A percentile compares a stretch with the other conserved stretches of the same genome.
Conservation (phyloP, 2,113 vertebrate species). For the Oreochromis tanganicae region DNA sequence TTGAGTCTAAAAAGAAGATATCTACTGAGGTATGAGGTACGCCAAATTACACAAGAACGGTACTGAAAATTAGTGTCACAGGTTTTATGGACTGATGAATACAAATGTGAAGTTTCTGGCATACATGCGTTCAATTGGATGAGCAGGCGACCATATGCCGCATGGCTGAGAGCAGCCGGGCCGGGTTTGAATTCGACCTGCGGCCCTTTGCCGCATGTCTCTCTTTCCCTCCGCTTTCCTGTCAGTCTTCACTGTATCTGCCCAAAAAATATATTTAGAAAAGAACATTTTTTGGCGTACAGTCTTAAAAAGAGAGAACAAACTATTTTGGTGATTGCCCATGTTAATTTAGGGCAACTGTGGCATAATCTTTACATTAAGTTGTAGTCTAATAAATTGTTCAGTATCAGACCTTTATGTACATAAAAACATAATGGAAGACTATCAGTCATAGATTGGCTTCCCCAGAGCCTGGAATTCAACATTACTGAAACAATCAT, state of each 20-base stretch:
- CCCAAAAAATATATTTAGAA: background rate
- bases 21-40: background rate
- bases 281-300: background rate
- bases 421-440: background rate
- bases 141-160: background rate
- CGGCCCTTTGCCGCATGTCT: background rate
- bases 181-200: background rate
- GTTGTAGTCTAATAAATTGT: background rate
- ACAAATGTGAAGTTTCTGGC: rapidly evolving
- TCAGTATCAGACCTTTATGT: background rate
- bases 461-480: background rate
- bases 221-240: background rate
- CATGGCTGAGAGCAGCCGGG: background rate
- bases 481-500: background rate
- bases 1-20: background rate
- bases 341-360: background rate
- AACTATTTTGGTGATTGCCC: background rate
- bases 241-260: background rate
- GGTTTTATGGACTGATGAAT: background rate
- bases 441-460: background rate
- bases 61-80: background rate
- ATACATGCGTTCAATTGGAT: background rate
- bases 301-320: background rate
- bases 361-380: background rate
- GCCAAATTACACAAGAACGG: background rate